Evolutionary conservation across 1,140 invertebrate species (phyloP).

Genomic region (Temnothorax curvispinosus): DNA sequence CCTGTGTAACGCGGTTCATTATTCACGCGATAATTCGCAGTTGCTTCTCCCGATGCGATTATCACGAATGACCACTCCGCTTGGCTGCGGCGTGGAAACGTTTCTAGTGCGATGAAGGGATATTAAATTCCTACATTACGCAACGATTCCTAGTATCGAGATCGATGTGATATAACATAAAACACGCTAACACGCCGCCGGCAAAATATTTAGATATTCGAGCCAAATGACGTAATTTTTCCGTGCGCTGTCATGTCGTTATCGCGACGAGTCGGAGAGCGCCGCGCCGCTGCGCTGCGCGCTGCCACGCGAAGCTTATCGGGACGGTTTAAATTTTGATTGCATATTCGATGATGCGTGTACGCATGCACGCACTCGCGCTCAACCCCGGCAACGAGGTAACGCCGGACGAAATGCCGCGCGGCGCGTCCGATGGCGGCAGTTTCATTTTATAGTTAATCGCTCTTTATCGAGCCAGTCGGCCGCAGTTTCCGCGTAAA

Average conservation of each 20-base stretch:
- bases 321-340: constrained; percentile 61
- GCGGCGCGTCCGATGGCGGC: constrained; percentile 1
- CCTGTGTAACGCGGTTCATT: background rate
- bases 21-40: constrained; percentile 35
- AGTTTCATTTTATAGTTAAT: constrained; percentile 75
- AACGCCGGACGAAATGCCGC: constrained; percentile 24
- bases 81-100: background rate
- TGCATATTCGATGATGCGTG: constrained; percentile 42
- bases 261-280: background rate
- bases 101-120: background rate
- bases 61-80: background rate
- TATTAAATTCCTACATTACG: background rate
- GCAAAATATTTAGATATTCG: background rate
- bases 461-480: constrained; percentile 73
- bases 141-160: background rate
- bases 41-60: constrained; percentile 3
- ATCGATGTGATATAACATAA: background rate
- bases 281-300: too few species aligned
- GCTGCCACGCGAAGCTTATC: constrained; percentile 35
- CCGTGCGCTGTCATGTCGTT: background rate
- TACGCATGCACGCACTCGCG: background rate
- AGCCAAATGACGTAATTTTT: background rate
- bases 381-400: background rate
- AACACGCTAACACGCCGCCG: background rate
- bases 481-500: constrained; percentile 73